A percentile compares a stretch with the other conserved stretches of the same genome.
Conservation (phyloP, 2,797 vertebrate species). For the Hippocampus kuda region DNA sequence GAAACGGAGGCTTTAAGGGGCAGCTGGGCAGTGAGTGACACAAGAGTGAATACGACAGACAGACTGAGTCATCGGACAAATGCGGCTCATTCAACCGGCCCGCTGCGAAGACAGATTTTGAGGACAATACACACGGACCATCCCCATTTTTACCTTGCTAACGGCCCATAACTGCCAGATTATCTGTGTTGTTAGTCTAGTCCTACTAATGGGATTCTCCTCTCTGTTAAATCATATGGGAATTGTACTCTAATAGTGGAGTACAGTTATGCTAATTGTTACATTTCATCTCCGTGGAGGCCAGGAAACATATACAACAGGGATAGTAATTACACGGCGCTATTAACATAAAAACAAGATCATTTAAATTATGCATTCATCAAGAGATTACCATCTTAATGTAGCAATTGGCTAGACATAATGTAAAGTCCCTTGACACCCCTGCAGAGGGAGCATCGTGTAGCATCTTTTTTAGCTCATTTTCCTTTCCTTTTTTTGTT, state of each 20-base stretch:
- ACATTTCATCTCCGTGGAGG: conserved; percentile 13
- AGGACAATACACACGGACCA: conserved; percentile 34
- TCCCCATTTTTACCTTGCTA: conserved; percentile 31
- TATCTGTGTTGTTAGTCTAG: conserved; percentile 34
- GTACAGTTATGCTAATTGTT: conserved; percentile 30
- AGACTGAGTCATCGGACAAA: conserved; percentile 47
- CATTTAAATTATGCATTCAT: background rate
- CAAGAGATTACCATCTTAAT: background rate
- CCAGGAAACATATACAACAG: conserved; percentile 2
- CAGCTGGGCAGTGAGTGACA: conserved; percentile 22
- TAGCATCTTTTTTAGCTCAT: background rate
- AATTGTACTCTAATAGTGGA: conserved; percentile 18
- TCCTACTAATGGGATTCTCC: conserved; percentile 35
- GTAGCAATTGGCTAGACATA: background rate
- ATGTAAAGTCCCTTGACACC: background rate
- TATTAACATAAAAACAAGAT: conserved; percentile 6
- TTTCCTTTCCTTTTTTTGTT: background rate
- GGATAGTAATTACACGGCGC: background rate
- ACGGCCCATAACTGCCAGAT: conserved; percentile 46
- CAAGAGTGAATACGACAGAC: conserved; percentile 35
- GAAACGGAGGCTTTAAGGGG: conserved; percentile 11
- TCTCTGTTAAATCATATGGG: background rate
- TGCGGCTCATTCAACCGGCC: conserved; percentile 19
- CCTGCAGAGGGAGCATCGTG: background rate
- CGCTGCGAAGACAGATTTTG: conserved; percentile 30